Conservation (phyloP, 2,888 invertebrate species). For the Nipponacmea schrenckii region DNA sequence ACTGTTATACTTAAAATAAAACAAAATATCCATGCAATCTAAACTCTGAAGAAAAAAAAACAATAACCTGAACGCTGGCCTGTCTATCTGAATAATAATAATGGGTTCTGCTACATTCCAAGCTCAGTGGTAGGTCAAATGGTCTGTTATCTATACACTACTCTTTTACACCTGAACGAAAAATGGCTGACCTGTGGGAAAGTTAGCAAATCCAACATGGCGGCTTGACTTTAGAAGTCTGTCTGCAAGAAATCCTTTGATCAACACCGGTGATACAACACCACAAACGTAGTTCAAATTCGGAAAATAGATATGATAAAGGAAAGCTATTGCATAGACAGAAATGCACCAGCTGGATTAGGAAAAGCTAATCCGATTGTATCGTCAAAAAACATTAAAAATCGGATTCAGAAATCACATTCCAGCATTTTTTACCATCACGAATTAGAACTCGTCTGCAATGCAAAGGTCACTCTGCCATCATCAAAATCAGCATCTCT, state of each 20-base stretch:
- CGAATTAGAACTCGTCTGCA: no score
- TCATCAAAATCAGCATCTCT: no score
- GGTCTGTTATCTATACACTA: neutral
- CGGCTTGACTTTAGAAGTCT: constrained; percentile 7
- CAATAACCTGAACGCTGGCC: no score
- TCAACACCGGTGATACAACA: neutral
- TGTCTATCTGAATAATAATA: neutral
- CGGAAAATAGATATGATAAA: neutral
- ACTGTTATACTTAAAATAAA: neutral
- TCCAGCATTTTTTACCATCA: no score
- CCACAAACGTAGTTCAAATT: no score
- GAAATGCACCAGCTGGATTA: neutral
- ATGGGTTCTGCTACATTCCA: neutral
- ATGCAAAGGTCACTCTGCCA: no score
- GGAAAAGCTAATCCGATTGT: no score
- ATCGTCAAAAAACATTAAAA: no score
- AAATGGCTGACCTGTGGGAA: constrained; percentile 4
- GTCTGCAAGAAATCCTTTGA: neutral
- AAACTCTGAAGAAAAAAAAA: neutral
- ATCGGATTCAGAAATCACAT: no score
- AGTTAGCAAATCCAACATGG: neutral
- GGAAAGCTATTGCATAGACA: neutral
- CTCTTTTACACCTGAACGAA: neutral
- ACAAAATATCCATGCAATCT: neutral
- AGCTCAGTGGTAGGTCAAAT: neutral